Base-by-base conservation (phyloP, 1,140 invertebrate genomes). In the Drosophila busckii region DNA sequence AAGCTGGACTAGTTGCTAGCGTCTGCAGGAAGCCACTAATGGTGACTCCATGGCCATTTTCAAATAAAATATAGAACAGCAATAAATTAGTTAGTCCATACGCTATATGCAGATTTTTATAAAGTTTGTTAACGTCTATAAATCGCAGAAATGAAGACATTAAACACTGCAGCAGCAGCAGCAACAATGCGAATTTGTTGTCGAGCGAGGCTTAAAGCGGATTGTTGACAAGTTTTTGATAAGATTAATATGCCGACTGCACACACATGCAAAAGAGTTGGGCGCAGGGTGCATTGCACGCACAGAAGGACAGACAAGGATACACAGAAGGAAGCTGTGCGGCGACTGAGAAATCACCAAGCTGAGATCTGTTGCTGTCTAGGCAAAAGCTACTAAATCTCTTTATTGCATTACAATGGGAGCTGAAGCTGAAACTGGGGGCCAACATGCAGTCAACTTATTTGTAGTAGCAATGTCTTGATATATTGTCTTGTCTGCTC, bases 201-300 rank as follows among this genome's bases (percentile, higher is more conserved):
- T 78, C 73, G 13, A 25, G 20, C 45, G 20, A 32, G 29, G 45
- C 52, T 78, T 71, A 62, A 26, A 55, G 58, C 50, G 58, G 70
- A 69, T 66, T 82, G 75, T 62, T 80, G 75, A 80, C 76, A 80
- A 80, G 75, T 80, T 82, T 78, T 71, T 70, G 75, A 82, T 80
- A 80, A 80, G 75, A 80, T 80, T 75, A 83, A 80, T 80, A 80
- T 80, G 75, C 59, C 50, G 64, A 50, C 46, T 40, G 62, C 44
- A 48, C 34, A 45, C 54, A 61, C 67, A 75, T 80, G 75, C 75
- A 82, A 82, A 80, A 55, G 49, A 68, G 68, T 61, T 41, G 50
- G 5, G 16, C 15, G 31, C 34, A 28, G 67, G 53, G 75, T 61
- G 54, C 75, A 80, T 75, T 80, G 75, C 67, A 71, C 76, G 69